Percentiles rank a stretch among this genome's conserved stretches.
These are phyloP conservation scores for Caretta caretta DNA, from an alignment of 2,113 vertebrate genomes.

Conservation along the genomic window DNA sequence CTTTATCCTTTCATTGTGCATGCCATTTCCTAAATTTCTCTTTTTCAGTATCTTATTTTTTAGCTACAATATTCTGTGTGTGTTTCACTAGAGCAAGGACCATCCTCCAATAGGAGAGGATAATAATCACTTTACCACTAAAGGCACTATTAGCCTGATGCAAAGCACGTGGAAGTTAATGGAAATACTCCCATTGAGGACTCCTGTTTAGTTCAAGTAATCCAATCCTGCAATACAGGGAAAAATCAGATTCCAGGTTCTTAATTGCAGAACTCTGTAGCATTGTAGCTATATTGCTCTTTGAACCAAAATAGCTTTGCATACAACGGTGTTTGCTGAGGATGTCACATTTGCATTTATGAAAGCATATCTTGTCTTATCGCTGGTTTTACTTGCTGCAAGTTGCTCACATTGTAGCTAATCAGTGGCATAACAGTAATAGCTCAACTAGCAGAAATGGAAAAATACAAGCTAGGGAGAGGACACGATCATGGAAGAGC, in stretches of 20 bases:
- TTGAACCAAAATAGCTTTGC: background rate
- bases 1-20: background rate
- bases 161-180: background rate
- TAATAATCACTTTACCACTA: background rate
- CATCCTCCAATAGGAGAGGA: background rate
- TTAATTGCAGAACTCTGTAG: background rate
- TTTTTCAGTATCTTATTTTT: background rate
- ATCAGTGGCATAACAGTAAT: background rate
- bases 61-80: background rate
- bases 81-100: background rate
- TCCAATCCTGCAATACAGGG: background rate
- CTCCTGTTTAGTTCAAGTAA: background rate
- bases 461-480: background rate
- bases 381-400: background rate
- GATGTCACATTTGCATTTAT: background rate
- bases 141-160: background rate
- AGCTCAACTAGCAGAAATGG: background rate
- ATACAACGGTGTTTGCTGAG: background rate
- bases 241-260: background rate
- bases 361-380: constrained; percentile 24
- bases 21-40: background rate
- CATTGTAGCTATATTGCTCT: background rate
- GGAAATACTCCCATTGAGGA: background rate
- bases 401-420: background rate
- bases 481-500: background rate